Conservation (phyloP, 92 coral and sea anemone species). For the Heteractis magnifica region DNA sequence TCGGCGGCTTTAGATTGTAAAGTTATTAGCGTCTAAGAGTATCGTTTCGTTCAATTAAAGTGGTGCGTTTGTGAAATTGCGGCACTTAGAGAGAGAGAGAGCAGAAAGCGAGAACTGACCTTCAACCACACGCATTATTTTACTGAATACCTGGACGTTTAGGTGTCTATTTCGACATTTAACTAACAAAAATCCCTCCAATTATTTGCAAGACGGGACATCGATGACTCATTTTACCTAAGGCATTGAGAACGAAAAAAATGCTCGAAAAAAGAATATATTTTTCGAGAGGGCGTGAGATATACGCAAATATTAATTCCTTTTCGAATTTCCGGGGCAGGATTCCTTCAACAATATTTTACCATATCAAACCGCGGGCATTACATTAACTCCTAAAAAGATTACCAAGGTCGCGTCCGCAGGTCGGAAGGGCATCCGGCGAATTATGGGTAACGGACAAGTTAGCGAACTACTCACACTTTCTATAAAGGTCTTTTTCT, state of each 20-base stretch:
- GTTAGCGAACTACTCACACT: slow-evolving; percentile 44
- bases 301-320: slow-evolving; percentile 56
- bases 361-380: slow-evolving; percentile 18
- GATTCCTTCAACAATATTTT: slow-evolving; percentile 26
- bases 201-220: not conserved
- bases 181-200: not conserved
- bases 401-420: slow-evolving; percentile 16
- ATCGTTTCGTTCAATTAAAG: slow-evolving; percentile 73
- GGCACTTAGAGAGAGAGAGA: slow-evolving; percentile 13
- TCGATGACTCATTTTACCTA: not conserved
- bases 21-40: slow-evolving; percentile 69
- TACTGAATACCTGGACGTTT: slow-evolving; percentile 5
- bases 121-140: not conserved
- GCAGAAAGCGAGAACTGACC: slow-evolving; percentile 8
- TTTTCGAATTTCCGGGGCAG: slow-evolving; percentile 75
- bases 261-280: slow-evolving; percentile 31
- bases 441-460: slow-evolving; percentile 41
- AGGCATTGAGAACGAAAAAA: not conserved
- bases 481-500: slow-evolving; percentile 31
- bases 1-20: slow-evolving; percentile 81
- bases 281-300: slow-evolving; percentile 70
- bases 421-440: slow-evolving; percentile 41
- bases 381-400: not conserved
- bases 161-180: not conserved
- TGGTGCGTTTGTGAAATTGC: slow-evolving; percentile 6